phyloP scores from a whole-genome alignment of 2,888 invertebrate species.

The Merodon equestris region DNA sequence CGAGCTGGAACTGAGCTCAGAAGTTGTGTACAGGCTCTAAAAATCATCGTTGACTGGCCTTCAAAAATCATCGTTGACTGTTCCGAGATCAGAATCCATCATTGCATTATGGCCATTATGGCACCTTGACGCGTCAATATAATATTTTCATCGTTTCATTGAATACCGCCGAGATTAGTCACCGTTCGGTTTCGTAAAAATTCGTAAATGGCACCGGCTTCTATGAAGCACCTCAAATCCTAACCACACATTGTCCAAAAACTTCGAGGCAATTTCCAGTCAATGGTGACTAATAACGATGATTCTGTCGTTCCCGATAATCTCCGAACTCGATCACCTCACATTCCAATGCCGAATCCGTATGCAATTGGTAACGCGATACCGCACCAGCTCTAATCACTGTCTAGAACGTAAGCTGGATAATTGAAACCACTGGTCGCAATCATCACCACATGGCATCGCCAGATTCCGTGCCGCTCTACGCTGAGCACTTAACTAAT shows the following conservation, averaged over 20 bases:
- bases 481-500: conserved; percentile 53
- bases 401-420: conserved; percentile 56
- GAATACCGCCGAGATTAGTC: not conserved
- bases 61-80: too few relatives aligned
- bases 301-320: conserved; percentile 18
- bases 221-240: conserved; percentile 7
- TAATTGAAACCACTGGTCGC: conserved; percentile 54
- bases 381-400: conserved; percentile 44
- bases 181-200: not conserved
- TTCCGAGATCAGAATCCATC: too few relatives aligned
- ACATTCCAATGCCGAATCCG: too few relatives aligned
- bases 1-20: too few relatives aligned
- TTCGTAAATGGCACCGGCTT: conserved; percentile 10
- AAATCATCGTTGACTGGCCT: too few relatives aligned
- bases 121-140: too few relatives aligned
- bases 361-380: conserved; percentile 9
- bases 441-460: conserved; percentile 22
- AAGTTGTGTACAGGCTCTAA: too few relatives aligned
- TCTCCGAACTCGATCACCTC: conserved; percentile 22
- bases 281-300: conserved; percentile 20
- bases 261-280: conserved; percentile 15
- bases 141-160: too few relatives aligned
- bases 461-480: conserved; percentile 35
- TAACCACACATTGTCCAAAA: conserved; percentile 23
- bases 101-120: too few relatives aligned